These are phyloP conservation scores for Abscondita cerata DNA, from an alignment of 2,888 invertebrate species.

Conservation along the genomic window DNA sequence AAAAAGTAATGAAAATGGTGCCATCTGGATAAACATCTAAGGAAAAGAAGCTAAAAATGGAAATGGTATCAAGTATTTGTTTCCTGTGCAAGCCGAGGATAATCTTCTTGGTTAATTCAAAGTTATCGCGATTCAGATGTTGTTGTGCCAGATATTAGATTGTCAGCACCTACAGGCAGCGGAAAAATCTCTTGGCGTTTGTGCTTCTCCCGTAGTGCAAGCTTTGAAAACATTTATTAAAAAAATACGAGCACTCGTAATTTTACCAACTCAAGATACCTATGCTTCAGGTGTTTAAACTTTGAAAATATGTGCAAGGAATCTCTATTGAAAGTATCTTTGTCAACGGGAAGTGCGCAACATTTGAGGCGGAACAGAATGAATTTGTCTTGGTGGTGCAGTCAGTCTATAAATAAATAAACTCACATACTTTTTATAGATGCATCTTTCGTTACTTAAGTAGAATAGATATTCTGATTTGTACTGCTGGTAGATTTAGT, in stretches of 20 bases:
- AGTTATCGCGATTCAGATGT: slow-evolving; percentile 66
- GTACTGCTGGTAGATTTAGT: slow-evolving; percentile 93
- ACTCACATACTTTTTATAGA: too few relatives aligned
- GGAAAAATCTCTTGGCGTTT: slow-evolving; percentile 96
- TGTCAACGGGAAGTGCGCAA: slow-evolving; percentile 71
- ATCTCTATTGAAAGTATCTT: slow-evolving; percentile 73
- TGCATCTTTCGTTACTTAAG: slow-evolving; percentile 66
- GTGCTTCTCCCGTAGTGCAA: slow-evolving; percentile 90
- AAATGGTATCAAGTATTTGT: slow-evolving; percentile 80
- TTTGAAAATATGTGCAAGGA: slow-evolving; percentile 73
- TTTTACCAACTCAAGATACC: slow-evolving; percentile 92
- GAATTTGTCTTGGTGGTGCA: slow-evolving; percentile 60
- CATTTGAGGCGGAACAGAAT: slow-evolving; percentile 72
- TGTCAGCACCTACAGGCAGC: slow-evolving; percentile 97
- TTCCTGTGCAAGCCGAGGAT: slow-evolving; percentile 86
- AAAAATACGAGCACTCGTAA: slow-evolving; percentile 82
- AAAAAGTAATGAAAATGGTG: too few relatives aligned
- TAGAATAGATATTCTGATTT: slow-evolving; percentile 84
- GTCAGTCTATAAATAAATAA: slow-evolving; percentile 8
- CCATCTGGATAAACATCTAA: slow-evolving; percentile 70
- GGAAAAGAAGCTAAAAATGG: slow-evolving; percentile 67
- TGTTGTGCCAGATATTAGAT: slow-evolving; percentile 89
- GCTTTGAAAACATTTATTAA: slow-evolving; percentile 54
- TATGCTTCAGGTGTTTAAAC: slow-evolving; percentile 87
- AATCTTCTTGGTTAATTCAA: slow-evolving; percentile 77